These are phyloP conservation scores for Eurosta solidaginis DNA, from an alignment of 1,140 invertebrate genomes.

Conservation along the genomic window DNA sequence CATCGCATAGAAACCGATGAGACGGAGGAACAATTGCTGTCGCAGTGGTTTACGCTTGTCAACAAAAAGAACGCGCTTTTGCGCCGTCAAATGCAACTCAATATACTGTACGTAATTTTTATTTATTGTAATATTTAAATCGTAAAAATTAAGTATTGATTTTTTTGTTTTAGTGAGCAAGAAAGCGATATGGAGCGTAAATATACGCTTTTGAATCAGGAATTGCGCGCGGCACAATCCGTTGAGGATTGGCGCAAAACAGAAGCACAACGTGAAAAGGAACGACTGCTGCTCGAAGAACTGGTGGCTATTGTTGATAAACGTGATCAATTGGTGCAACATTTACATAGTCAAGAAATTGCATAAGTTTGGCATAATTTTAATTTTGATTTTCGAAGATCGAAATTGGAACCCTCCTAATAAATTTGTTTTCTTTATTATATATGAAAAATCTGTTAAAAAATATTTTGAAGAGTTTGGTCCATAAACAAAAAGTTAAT, in stretches of 20 bases:
- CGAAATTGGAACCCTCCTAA: no score
- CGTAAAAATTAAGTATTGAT: constrained; percentile 1
- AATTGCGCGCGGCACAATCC: constrained; percentile 82
- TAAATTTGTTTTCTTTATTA: neutral
- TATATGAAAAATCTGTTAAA: no score
- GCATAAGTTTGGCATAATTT: constrained; percentile 72
- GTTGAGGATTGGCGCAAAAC: constrained; percentile 96
- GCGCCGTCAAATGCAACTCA: constrained; percentile 93
- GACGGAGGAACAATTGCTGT: constrained; percentile 85
- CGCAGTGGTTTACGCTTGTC: constrained; percentile 92
- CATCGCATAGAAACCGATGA: constrained; percentile 63
- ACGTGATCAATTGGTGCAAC: constrained; percentile 91
- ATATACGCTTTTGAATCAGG: constrained; percentile 85
- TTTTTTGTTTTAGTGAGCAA: constrained; percentile 76
- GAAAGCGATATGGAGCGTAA: constrained; percentile 89
- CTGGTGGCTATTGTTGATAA: constrained; percentile 94
- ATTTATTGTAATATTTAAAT: neutral
- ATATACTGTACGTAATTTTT: constrained; percentile 75
- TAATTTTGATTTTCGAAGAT: no score
- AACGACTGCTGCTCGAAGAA: constrained; percentile 84
- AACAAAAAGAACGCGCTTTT: constrained; percentile 96
- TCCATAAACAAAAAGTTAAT: no score
- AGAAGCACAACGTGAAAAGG: constrained; percentile 83
- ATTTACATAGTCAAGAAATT: constrained; percentile 92
- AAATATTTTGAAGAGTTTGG: no score